phyloP scores from a whole-genome alignment of 2,797 vertebrate genomes.

The Enteromius trimaculatus region DNA sequence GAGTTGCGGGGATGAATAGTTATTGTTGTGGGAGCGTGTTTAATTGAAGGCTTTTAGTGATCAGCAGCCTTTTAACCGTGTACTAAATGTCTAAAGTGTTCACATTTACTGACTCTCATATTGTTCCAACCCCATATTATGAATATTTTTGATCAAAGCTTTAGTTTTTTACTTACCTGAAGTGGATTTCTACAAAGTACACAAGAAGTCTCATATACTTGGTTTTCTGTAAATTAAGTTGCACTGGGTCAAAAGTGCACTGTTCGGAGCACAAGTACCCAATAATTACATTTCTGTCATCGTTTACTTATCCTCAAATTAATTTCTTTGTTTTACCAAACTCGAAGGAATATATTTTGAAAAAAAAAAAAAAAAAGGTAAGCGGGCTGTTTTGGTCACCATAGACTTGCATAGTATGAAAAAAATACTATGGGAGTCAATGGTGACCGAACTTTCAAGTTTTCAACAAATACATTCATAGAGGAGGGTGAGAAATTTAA shows the following conservation, averaged over 20 bases:
- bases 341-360: no score
- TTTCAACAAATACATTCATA: no score
- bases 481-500: no score
- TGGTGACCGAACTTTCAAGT: no score
- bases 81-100: neutral
- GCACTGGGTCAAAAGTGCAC: neutral
- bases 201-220: neutral
- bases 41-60: neutral
- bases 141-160: neutral
- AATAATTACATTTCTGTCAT: no score
- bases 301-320: no score
- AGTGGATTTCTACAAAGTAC: neutral
- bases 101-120: neutral
- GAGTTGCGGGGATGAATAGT: neutral
- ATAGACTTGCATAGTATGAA: no score
- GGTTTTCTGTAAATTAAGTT: neutral
- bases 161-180: neutral
- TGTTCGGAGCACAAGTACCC: neutral
- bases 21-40: conserved; percentile 10
- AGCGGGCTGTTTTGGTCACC: no score
- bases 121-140: neutral
- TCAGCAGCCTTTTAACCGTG: neutral
- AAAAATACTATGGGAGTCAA: no score
- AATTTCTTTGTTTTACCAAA: no score
- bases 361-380: no score